Base-by-base conservation (phyloP, 2,797 vertebrate genomes). In the Odontamblyopus rebecca region DNA sequence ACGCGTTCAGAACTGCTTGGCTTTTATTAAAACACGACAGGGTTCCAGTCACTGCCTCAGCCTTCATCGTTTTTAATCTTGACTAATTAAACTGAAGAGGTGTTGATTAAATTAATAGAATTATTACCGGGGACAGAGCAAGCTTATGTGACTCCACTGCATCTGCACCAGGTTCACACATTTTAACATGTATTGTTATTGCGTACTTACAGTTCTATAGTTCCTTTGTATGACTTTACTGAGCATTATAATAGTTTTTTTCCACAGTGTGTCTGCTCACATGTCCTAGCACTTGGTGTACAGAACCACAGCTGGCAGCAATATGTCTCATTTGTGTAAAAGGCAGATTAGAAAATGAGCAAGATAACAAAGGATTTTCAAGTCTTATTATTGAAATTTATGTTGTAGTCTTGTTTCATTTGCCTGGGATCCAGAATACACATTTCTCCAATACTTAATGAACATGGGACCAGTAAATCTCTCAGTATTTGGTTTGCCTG, bases 81-180 rank as follows among this genome's bases (percentile, higher is more conserved):
- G 64, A 61, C 78, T 90, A 87, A 89, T 91, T 92, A 86, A 90
- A 87, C 86, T 82, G 77, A 87, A 85, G 81, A 86, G 70, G 71
- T 57, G 16, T 65, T 69, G 77, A 84, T 89, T 86, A 81, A 85
- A 84, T 83, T 85, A 82, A 86, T 81, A 62, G 70, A 85, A 80
- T 76, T 85, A 76, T 85, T 59, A 0, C 62, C 26, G 60, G 78
- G 74, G 30, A 71, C 72, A 71, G 75, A 82, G 82, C 86, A 35
- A 68, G 76, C 73, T 68, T 75, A 23, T 73, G n/a, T 67, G 63
- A 81, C 77, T 82, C 75, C 67, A 27, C 48, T 41, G 64, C 67
- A 70, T 67, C 75, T 80, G 68, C 87, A 83, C 78, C 59, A 82
- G 77, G 50, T 69, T 62, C 19, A 59, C 70, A 72, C 80, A 70